phyloP scores from a whole-genome alignment of 2,888 invertebrate species.

The Odontomyia ornata region DNA sequence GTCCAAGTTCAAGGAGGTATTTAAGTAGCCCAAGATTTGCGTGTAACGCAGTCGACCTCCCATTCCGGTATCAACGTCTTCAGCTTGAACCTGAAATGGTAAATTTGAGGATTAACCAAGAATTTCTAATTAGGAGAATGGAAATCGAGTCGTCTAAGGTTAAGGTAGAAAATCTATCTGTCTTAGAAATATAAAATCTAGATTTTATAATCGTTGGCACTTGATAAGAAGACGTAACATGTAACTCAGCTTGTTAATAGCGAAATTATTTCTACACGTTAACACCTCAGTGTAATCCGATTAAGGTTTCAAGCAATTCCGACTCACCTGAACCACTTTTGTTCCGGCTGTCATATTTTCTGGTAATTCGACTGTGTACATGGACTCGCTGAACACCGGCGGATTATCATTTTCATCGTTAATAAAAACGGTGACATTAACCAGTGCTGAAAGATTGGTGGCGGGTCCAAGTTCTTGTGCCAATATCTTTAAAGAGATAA shows the following conservation, averaged over 20 bases:
- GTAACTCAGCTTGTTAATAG: too few species aligned
- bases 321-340: constrained; percentile 69
- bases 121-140: neutral
- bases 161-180: too few species aligned
- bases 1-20: constrained; percentile 81
- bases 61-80: constrained; percentile 80
- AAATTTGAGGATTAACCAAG: neutral
- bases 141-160: too few species aligned
- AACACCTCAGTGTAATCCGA: constrained; percentile 19
- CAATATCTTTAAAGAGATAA: constrained; percentile 69
- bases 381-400: constrained; percentile 78
- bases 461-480: constrained; percentile 84
- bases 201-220: too few species aligned
- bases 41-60: constrained; percentile 83
- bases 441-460: constrained; percentile 76
- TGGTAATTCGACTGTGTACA: constrained; percentile 78
- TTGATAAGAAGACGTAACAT: too few species aligned
- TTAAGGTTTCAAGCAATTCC: neutral
- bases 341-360: constrained; percentile 84
- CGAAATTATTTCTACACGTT: neutral
- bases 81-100: constrained; percentile 75
- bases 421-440: constrained; percentile 81
- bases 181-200: too few species aligned
- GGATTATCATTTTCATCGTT: constrained; percentile 90
- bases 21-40: constrained; percentile 78